Evolutionary conservation across 2,113 vertebrate genomes (phyloP).

Genomic region (Corythaeola cristata): DNA sequence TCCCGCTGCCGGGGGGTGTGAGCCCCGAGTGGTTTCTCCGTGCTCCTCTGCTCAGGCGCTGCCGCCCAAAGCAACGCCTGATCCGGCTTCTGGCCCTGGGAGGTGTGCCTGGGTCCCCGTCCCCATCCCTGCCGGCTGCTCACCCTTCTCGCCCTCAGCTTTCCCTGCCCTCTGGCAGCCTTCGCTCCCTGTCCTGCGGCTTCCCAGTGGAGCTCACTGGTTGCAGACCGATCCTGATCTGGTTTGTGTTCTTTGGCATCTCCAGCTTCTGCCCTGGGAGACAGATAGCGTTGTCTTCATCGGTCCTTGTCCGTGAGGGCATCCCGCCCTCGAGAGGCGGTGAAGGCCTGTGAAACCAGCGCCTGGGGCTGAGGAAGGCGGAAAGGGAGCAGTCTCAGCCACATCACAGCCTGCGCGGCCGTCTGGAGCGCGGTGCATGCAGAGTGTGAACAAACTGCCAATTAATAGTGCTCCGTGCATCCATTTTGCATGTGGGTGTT

Average conservation of each 20-base stretch:
- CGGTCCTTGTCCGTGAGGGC: fast-evolving
- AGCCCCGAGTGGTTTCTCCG: background rate
- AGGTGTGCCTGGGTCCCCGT: background rate
- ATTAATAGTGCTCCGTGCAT: background rate
- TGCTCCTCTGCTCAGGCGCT: background rate
- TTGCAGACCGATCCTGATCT: fast-evolving
- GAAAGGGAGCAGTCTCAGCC: background rate
- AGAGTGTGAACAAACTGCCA: fast-evolving
- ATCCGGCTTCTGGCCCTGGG: background rate
- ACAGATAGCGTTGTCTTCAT: fast-evolving
- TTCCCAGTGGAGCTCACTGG: background rate
- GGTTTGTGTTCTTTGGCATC: background rate
- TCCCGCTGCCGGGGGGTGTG: too few relatives aligned
- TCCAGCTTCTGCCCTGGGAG: too few relatives aligned
- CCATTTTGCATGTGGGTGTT: background rate
- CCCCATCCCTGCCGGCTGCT: background rate
- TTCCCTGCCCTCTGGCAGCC: background rate
- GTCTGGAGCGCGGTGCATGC: fast-evolving
- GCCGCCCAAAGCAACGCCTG: background rate
- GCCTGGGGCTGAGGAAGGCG: fast-evolving
- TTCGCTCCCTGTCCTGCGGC: background rate
- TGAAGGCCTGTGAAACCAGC: fast-evolving
- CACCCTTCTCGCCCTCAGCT: too few relatives aligned
- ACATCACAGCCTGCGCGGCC: background rate
- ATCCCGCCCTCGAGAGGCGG: background rate